Evolutionary conservation across 2,113 vertebrate genomes (phyloP).

Genomic region (Struthidea cinerea): DNA sequence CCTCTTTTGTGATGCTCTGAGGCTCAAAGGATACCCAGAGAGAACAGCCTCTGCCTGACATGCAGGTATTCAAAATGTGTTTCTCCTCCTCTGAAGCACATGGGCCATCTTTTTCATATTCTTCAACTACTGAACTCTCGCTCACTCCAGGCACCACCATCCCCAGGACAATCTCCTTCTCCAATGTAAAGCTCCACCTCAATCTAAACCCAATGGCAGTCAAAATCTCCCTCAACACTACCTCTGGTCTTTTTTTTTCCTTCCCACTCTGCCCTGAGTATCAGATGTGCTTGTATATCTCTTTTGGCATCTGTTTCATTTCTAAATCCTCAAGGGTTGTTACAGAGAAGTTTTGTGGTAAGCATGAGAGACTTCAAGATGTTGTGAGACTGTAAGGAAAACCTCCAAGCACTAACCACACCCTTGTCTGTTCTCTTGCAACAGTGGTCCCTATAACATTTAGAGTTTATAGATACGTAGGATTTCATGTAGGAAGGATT

Average conservation of each 20-base stretch:
- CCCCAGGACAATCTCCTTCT: not conserved
- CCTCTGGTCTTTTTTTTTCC: not conserved
- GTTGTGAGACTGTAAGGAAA: not conserved
- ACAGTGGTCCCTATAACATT: not conserved
- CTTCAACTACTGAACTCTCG: not conserved
- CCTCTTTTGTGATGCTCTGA: not conserved
- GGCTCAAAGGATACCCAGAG: not conserved
- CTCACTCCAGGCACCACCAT: not conserved
- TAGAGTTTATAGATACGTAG: not conserved
- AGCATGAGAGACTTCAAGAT: not conserved
- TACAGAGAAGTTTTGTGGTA: not conserved
- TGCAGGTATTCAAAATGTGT: not conserved
- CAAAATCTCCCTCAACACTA: not conserved
- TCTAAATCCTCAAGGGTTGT: not conserved
- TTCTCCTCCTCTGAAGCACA: not conserved
- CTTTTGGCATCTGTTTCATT: not conserved
- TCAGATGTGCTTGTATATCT: not conserved
- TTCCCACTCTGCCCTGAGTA: rapidly evolving
- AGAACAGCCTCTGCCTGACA: not conserved
- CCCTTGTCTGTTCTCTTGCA: not conserved
- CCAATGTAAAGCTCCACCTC: rapidly evolving
- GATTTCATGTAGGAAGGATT: not conserved
- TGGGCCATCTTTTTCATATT: not conserved
- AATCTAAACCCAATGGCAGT: not conserved
- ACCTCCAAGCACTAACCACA: not conserved